Base-by-base conservation (phyloP, 2,888 invertebrate genomes). In the Thereva nobilitata region DNA sequence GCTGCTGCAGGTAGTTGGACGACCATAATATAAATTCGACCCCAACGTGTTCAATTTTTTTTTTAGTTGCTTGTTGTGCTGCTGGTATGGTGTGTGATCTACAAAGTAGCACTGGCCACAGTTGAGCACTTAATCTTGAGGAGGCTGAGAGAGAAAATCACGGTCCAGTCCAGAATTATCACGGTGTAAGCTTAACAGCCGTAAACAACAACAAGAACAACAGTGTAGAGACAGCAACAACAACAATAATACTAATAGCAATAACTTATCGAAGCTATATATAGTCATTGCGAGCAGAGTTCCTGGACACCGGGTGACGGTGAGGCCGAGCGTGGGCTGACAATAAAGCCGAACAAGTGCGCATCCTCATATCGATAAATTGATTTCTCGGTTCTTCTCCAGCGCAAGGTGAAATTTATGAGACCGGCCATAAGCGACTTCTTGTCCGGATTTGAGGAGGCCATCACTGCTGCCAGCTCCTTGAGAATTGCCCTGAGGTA, bases 271-370 rank as follows among this genome's bases (percentile, higher is more conserved):
- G 50, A 63, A 50, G 41, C 63, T 63, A 41, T 53, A 53, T 64
- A 56, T 41, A 57, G 67, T 23, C 64, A 53, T 64, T 52, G 57
- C 40, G 50, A 49, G 41, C 34, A 10, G 44, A 44, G 44, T 7
- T 56, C 42, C 65, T 45, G 10, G 35, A 3, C 49, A 12, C 40
- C 37, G 8, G 53, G 44, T 53, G n/a, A 6, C 23, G 41, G 4
- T 7, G n/a, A 41, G 49, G 42, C 61, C 37, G 44, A 56, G 67
- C 61, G 68, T 68, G 57, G 68, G 68, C 59, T 68, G 68, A 65
- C 68, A 68, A 68, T 68, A 68, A 68, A 68, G 50, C 57, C 65
- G 61, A 68, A 68, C 68, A 68, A 68, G 68, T 68, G 68, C 68
- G 59, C 65, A 61, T 65, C 57, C 59, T 68, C 64, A 64, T 64